A percentile compares a stretch with the other conserved stretches of the same genome.
phyloP scores from a whole-genome alignment of 2,888 invertebrate species.

The Poecilobothrus nobilitatus region DNA sequence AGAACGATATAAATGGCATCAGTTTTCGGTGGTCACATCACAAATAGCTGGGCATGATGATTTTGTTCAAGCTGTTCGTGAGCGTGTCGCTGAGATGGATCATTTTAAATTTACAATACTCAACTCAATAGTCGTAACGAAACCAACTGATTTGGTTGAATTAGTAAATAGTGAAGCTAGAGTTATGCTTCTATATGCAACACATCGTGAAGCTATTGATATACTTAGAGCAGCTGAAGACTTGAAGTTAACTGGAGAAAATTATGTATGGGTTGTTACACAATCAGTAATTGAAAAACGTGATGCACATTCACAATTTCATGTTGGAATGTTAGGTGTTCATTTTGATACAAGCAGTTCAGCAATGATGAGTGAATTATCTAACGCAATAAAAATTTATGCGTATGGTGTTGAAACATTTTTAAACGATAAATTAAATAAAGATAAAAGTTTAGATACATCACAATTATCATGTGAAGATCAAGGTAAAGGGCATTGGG shows the following conservation, averaged over 20 bases:
- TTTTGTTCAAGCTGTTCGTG: conserved; percentile 87
- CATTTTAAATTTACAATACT: conserved; percentile 74
- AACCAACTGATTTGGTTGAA: conserved; percentile 66
- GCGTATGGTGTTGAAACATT: conserved; percentile 85
- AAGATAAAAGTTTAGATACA: conserved; percentile 40
- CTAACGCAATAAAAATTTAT: conserved; percentile 83
- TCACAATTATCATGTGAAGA: conserved; percentile 72
- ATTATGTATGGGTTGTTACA: conserved; percentile 94
- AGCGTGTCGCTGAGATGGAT: conserved; percentile 72
- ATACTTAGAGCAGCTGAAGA: conserved; percentile 54
- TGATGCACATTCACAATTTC: conserved; percentile 68
- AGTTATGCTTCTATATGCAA: conserved; percentile 86
- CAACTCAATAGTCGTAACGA: conserved; percentile 75
- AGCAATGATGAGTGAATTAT: conserved; percentile 76
- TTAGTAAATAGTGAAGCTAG: conserved; percentile 83
- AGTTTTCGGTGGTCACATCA: conserved; percentile 88
- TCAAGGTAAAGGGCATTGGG: conserved; percentile 75
- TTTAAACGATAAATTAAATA: conserved; percentile 64
- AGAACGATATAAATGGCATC: conserved; percentile 93
- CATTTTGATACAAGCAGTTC: conserved; percentile 83
- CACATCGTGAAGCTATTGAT: conserved; percentile 75
- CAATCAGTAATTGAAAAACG: conserved; percentile 84
- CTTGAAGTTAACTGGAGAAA: conserved; percentile 53
- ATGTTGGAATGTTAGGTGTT: conserved; percentile 87
- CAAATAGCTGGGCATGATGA: conserved; percentile 92